Evolutionary conservation across 2,888 invertebrate genomes (phyloP), one percentile per base, ranked within the genome.

Genomic region (Kryphioiulus occultus): DNA sequence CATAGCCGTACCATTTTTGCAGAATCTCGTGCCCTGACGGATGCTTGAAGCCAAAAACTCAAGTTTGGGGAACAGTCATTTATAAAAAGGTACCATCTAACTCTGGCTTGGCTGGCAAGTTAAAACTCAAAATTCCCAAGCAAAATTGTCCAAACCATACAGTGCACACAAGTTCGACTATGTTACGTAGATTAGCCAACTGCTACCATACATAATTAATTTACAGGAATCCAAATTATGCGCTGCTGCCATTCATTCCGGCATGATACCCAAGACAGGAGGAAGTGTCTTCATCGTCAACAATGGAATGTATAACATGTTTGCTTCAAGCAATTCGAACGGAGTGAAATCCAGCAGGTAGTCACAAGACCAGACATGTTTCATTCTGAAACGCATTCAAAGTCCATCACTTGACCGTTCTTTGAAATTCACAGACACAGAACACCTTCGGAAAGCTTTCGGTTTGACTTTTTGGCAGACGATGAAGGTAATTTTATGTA

Each of bases 1-100:
- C 19, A 84, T 84, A 7, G 9, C 7, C 10, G 26, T 3, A 26
- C 42, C 39, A 42, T 85, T n/a, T 22, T 22, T 15, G 19, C 17
- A 86, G 87, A 85, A 85, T 87, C 84, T 26, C 85, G 22, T 87
- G 87, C 53, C 87, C 87, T 30, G 47, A n/a, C 3, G 87, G 53
- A 42, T 87, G 87, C 35, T 22, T 42, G 17, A 84, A 47, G 30
- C 30, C 22, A 4, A 87, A 84, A 85, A 22, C 85, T 47, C 85
- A 35, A 44, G 32, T 87, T 44, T 87, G 87, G 87, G 87, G 87
- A 82, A 85, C 87, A 30, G 87, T 84, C 26, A 85, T 87, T 44
- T 87, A 87, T 39, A 87, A 85, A 39, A 87, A 87, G 86, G 86
- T 86, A 39, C 17, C 35, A 10, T 30, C 12, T 17, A 47, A 9